A percentile compares a stretch with the other conserved stretches of the same genome.
phyloP scores from a whole-genome alignment of 2,113 vertebrate genomes.

The Acrocephalus kingi region DNA sequence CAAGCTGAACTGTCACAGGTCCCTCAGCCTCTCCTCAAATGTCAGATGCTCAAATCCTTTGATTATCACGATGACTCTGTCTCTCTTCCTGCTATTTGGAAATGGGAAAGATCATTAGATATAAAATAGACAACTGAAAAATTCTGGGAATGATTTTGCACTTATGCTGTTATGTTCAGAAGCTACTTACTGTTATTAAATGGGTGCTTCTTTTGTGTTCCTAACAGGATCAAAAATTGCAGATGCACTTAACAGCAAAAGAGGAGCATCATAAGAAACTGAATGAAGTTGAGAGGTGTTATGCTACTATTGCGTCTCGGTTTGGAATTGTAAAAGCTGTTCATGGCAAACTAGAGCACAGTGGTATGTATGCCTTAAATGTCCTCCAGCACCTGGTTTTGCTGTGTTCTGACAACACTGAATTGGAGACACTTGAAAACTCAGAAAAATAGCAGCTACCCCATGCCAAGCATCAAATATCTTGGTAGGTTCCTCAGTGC shows the following conservation, averaged over 20 bases:
- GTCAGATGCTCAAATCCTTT: background rate
- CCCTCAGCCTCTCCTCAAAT: background rate
- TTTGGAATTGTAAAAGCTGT: slow-evolving; percentile 81
- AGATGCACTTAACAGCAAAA: slow-evolving; percentile 83
- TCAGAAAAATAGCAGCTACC: background rate
- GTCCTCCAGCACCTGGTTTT: background rate
- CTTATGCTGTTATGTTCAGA: background rate
- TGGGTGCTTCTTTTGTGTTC: background rate
- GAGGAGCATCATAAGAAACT: slow-evolving; percentile 87
- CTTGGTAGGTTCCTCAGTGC: background rate
- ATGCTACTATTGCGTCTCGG: slow-evolving; percentile 78
- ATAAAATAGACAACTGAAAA: background rate
- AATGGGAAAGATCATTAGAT: background rate
- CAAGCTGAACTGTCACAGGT: background rate
- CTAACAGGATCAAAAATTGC: slow-evolving; percentile 87
- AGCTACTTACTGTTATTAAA: background rate
- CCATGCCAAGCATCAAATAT: background rate
- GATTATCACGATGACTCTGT: background rate
- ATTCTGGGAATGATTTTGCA: background rate
- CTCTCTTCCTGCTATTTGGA: background rate
- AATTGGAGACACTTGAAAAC: background rate
- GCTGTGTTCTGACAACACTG: background rate
- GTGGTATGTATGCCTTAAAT: slow-evolving; percentile 75
- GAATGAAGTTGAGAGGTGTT: slow-evolving; percentile 88
- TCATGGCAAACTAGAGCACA: slow-evolving; percentile 85